Evolutionary conservation across 30 jellyfish, hydroid and myxozoan species (phyloP).

Genomic region (Rhopilema esculentum): DNA sequence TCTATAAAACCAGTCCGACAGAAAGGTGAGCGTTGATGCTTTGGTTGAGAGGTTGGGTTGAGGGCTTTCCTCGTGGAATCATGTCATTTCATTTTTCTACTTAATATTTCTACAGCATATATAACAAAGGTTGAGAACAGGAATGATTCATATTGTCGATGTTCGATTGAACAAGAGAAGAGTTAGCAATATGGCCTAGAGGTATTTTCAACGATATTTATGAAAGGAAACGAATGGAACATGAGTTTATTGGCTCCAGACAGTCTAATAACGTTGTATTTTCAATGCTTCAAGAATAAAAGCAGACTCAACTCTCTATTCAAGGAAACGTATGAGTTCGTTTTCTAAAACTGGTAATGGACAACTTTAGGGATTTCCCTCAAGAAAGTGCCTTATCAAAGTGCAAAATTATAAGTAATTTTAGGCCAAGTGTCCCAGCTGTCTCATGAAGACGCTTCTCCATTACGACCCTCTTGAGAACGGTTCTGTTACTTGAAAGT

Average conservation of each 20-base stretch:
- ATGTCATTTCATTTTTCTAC: conserved; percentile 38
- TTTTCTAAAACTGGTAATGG: too few relatives aligned
- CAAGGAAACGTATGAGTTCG: neutral
- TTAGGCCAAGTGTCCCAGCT: too few relatives aligned
- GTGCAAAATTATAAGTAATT: too few relatives aligned
- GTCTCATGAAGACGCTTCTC: too few relatives aligned
- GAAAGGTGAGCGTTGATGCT: conserved; percentile 1
- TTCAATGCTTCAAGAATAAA: neutral
- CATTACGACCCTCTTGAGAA: too few relatives aligned
- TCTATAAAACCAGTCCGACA: neutral
- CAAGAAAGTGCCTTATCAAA: too few relatives aligned
- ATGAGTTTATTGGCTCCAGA: neutral
- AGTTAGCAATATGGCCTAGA: conserved; percentile 58
- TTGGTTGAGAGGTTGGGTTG: conserved; percentile 10
- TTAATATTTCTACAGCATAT: conserved; percentile 68
- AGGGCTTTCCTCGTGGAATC: conserved; percentile 16
- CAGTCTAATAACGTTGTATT: neutral
- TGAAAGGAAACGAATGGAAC: conserved; percentile 18
- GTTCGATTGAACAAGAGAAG: conserved; percentile 77
- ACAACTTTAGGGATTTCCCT: too few relatives aligned
- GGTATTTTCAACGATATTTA: conserved; percentile 71
- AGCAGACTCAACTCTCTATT: neutral
- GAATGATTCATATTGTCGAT: conserved; percentile 66
- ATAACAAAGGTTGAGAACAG: conserved; percentile 73
- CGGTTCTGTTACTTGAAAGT: too few relatives aligned